Evolutionary conservation across 2,797 vertebrate species (phyloP), one percentile per base, ranked within the genome.

Genomic region (Bryconaethiops microstoma): DNA sequence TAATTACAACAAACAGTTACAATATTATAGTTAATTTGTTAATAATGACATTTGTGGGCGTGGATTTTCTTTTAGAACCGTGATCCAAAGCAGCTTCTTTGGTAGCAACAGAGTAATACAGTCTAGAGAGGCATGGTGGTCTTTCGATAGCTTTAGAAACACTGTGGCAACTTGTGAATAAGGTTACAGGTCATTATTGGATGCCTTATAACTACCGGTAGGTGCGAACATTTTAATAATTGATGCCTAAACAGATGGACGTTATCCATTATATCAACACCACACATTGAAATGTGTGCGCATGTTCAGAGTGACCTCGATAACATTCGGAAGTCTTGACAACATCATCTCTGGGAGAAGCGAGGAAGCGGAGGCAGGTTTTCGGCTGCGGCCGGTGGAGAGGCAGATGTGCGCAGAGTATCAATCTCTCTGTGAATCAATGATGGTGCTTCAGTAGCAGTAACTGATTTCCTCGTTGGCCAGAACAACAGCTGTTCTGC

Each of bases 401-500:
- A 75, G 62, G 88, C 88, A 87, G 87, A 90, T 90, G 89, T 89
- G 67, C 87, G 90, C 89, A 86, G 86, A 90, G 77, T 88, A 85
- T 65, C 70, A 74, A 88, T 91, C 88, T 89, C 82, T 78, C 63
- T 19, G 69, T 55, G 77, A 86, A 84, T 74, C 82, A 67, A 54
- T 59, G 80, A 90, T 90, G 85, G 87, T 82, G 90, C 87, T 87
- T 92, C 93, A 95, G 93, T 94, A 91, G 90, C 93, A 92, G 93
- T 93, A 92, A 93, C 94, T 88, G 83, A 92, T 92, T 91, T 98
- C 96, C 84, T 88, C 89, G 77, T 97, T 98, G 88, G 95, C 95
- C 92, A 99, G 95, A 88, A 99, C 91, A 91, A 99, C 90, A 82
- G 96, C 96, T 86, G 96, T 97, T 92, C 98, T 97, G 95, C 95